A percentile compares a stretch with the other conserved stretches of the same genome.
These are phyloP conservation scores for Drosophila kanapiae DNA, from an alignment of 1,140 invertebrate species.

Conservation along the genomic window DNA sequence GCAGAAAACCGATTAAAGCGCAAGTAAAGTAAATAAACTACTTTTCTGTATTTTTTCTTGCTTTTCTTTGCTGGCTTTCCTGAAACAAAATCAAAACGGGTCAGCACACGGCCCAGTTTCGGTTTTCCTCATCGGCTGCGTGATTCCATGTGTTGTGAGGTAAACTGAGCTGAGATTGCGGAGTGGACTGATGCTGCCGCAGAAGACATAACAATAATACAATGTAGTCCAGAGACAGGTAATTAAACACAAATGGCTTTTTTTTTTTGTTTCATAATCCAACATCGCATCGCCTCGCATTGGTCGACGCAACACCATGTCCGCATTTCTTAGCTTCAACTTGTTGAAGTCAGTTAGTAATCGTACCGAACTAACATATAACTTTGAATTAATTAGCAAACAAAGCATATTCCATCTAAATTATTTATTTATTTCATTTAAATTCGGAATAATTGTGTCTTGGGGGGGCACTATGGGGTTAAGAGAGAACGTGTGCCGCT, in stretches of 20 bases:
- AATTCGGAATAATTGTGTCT: not conserved
- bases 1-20: conserved; percentile 72
- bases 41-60: conserved; percentile 8
- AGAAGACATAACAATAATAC: conserved; percentile 38
- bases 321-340: conserved; percentile 12
- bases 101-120: conserved; percentile 52
- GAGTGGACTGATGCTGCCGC: conserved; percentile 33
- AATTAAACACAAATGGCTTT: conserved; percentile 77
- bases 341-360: not conserved
- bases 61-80: conserved; percentile 9
- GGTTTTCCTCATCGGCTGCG: conserved; percentile 28
- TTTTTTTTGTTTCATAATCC: conserved; percentile 69
- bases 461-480: not conserved
- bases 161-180: not conserved
- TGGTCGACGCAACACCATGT: conserved; percentile 49
- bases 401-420: not conserved
- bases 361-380: not conserved
- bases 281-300: conserved; percentile 1
- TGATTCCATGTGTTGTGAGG: conserved; percentile 10
- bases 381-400: not conserved
- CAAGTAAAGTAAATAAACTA: conserved; percentile 54
- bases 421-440: not conserved
- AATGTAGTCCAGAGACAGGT: conserved; percentile 63
- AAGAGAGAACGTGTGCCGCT: not conserved
- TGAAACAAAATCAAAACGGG: conserved; percentile 34